Base-by-base conservation (phyloP, 2,113 vertebrate genomes). In the Crotophaga sulcirostris region DNA sequence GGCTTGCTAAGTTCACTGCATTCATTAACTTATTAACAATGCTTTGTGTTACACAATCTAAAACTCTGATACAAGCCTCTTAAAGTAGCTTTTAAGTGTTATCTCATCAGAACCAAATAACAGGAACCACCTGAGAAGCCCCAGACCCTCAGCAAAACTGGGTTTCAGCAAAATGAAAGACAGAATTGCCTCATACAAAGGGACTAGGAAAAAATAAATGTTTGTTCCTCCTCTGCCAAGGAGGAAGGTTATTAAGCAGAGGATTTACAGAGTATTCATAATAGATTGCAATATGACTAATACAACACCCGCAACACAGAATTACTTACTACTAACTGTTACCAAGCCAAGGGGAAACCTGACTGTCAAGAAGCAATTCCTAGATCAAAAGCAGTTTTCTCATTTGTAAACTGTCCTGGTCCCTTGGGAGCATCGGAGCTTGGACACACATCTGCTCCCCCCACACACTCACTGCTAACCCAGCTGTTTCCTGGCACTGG, bases 341-440 rank as follows among this genome's bases (percentile, higher is more conserved):
- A n/a, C 33, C 13, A 60, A 29, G 9, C 23, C 24, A 47, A 36
- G 28, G 13, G 34, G 36, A 75, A 76, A 81, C 18, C 6, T 7
- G 33, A 47, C 12, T 10, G 31, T 19, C 13, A 28, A 21, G 21
- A 64, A 85, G 31, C 8, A n/a, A 68, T 4, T 56, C 34, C 58
- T 12, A 18, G 18, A 60, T 6, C 13, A 49, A 62, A 55, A n/a
- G 29, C 42, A 36, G 2, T 13, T 8, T 40, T 7, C 20, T 13
- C 44, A 28, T 45, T 33, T 69, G 26, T 5, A 0, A 40, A 10
- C 16, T 36, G 2, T 1, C 1, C 15, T 2, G 26, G 36, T 8
- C 52, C 33, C 17, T 1, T 2, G 1, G 14, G n/a, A 79, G 54
- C 3, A 15, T 4, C 6, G 0, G 2, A 26, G 60, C 2, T 47